Base-by-base conservation (phyloP, 1,140 invertebrate species). In the Drosophila sproati region DNA sequence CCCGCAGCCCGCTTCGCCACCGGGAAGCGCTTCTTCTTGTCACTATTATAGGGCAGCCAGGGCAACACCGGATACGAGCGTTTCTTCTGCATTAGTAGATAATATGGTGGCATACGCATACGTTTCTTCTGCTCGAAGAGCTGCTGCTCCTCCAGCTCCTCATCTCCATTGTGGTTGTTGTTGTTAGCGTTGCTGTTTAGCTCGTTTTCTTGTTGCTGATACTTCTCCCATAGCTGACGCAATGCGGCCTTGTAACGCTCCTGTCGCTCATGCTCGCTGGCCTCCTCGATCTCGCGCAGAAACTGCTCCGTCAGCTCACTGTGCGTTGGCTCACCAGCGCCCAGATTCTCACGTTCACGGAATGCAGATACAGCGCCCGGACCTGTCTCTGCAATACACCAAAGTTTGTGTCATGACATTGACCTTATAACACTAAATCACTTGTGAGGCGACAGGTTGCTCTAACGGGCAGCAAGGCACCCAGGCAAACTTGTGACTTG, bases 151-250 rank as follows among this genome's bases (percentile, higher is more conserved):
- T 69, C 57, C 5, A 56, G 47, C 41, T 59, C 29, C 3, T 55
- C 5, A 12, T 59, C 47, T 0, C 74, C 78, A 12, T 66, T 37
- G 45, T 73, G 41, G 59, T 82, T 75, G 34, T 86, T 82, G 28
- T 77, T 72, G 51, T 85, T 85, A 39, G 78, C 73, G 51, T 85
- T 85, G 43, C 78, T 77, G 64, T 93, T 93, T 67, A 92, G 85
- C 34, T 80, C 85, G 20, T 85, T 86, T 31, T 93, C 93, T 47
- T 90, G 76, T 60, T 91, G 93, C 83, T 94, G 94, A 74, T 95
- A 95, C 88, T 95, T 95, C 39, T 94, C 93, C 94, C 94, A 95
- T 35, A 95, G 91, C 66, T 95, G 93, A 51, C 93, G 93, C 57
- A 95, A 80, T 12, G 94, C 91, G 55, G 94, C 90, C 29, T 93